Percentiles rank a stretch among this genome's conserved stretches.
Conservation (phyloP, 2,113 vertebrate species). For the Chlamydotis undulata region DNA sequence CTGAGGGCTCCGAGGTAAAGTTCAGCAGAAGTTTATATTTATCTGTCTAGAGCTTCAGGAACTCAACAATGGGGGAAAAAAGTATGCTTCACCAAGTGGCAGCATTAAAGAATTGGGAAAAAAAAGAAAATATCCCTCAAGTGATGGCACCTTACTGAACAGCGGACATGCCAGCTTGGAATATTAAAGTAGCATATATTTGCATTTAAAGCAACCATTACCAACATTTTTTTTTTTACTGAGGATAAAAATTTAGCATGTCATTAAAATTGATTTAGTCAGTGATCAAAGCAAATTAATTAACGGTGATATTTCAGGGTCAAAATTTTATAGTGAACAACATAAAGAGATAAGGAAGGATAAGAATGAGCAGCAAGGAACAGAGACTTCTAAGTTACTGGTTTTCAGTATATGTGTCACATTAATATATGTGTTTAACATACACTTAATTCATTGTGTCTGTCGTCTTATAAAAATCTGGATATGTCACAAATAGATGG, state of each 20-base stretch:
- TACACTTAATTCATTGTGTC: neutral
- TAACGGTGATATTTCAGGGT: conserved; percentile 8
- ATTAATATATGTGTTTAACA: neutral
- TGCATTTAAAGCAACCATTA: conserved; percentile 26
- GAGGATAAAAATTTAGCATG: neutral
- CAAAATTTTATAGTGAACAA: neutral
- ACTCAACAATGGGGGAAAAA: neutral
- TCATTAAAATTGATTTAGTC: conserved; percentile 25
- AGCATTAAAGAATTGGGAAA: neutral
- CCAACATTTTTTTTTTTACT: neutral
- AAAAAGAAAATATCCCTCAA: neutral
- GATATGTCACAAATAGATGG: neutral
- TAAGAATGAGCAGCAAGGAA: neutral
- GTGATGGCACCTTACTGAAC: neutral
- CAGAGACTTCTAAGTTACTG: neutral
- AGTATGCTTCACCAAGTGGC: neutral
- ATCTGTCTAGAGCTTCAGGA: neutral
- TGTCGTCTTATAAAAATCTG: neutral
- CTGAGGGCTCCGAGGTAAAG: neutral
- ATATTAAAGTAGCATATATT: conserved; percentile 24
- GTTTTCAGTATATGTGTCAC: neutral
- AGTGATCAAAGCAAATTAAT: conserved; percentile 43
- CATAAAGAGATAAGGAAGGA: neutral
- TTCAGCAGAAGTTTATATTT: neutral
- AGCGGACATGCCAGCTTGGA: neutral